These are phyloP conservation scores for Raphicerus campestris DNA, from an alignment of 2,113 vertebrate genomes.

Conservation along the genomic window DNA sequence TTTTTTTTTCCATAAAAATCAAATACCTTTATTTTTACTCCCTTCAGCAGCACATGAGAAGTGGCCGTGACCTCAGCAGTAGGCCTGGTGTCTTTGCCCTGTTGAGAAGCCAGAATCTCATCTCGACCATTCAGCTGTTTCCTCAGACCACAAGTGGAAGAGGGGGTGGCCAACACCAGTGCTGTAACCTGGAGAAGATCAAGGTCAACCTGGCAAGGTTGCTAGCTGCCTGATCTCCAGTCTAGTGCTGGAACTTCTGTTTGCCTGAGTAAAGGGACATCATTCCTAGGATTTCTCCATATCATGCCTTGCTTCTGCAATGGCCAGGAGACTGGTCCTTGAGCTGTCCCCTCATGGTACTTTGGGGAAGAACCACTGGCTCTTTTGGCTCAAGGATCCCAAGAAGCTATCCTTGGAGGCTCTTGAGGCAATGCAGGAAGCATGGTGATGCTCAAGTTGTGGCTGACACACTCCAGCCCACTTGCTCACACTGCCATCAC, in stretches of 20 bases:
- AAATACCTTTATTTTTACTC: slow-evolving; percentile 67
- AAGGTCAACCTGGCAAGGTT: neutral
- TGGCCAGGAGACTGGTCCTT: neutral
- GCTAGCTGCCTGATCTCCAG: slow-evolving; percentile 56
- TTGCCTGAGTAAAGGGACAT: slow-evolving; percentile 66
- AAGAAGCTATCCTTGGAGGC: slow-evolving; percentile 29
- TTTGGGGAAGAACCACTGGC: slow-evolving; percentile 11
- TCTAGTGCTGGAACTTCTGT: slow-evolving; percentile 47
- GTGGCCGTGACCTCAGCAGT: slow-evolving; percentile 64
- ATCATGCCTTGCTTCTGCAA: neutral
- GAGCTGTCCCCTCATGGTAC: neutral
- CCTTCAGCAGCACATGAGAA: slow-evolving; percentile 77
- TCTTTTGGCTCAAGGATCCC: slow-evolving; percentile 28
- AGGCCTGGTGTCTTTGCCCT: slow-evolving; percentile 34
- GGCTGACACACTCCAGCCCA: slow-evolving; percentile 70
- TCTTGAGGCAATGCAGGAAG: neutral
- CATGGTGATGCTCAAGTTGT: neutral
- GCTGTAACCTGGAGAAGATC: neutral
- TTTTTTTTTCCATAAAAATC: slow-evolving; percentile 58
- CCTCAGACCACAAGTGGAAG: slow-evolving; percentile 19
- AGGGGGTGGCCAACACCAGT: slow-evolving; percentile 23
- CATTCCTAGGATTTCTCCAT: slow-evolving; percentile 16
- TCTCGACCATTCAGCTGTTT: neutral
- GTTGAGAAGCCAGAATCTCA: slow-evolving; percentile 41
- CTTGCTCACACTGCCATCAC: slow-evolving; percentile 89